Conservation (phyloP, 2,888 invertebrate genomes). For the Scelioninae gen. 1 region DNA sequence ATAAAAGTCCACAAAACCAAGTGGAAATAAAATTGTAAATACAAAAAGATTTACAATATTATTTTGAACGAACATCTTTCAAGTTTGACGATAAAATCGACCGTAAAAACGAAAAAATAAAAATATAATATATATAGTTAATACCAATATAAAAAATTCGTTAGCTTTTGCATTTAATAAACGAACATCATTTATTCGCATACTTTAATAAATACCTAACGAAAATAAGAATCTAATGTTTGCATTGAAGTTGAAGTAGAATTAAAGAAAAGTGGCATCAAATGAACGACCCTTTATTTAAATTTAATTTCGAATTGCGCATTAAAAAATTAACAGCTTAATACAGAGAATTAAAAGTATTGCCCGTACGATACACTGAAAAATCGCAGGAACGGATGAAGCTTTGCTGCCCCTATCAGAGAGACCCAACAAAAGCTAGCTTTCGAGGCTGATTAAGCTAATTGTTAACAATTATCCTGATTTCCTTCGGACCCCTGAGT, state of each 20-base stretch:
- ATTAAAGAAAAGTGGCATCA: neutral
- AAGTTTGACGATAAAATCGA: no score
- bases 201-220: no score
- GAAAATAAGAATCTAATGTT: neutral
- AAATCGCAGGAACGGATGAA: conserved; percentile 57
- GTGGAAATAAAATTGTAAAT: no score
- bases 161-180: no score
- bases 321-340: conserved; percentile 63
- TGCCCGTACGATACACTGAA: conserved; percentile 33
- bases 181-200: no score
- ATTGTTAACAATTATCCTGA: conserved; percentile 85
- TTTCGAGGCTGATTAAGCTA: conserved; percentile 84
- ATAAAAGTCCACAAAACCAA: no score
- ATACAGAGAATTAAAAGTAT: conserved; percentile 43
- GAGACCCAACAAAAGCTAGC: conserved; percentile 81
- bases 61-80: no score
- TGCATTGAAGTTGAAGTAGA: no score
- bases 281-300: conserved; percentile 8
- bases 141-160: no score
- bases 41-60: no score
- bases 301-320: conserved; percentile 44
- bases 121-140: no score
- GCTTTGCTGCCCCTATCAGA: conserved; percentile 73
- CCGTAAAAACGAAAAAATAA: no score
- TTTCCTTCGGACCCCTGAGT: conserved; percentile 81